A percentile compares a stretch with the other conserved stretches of the same genome.
Conservation (phyloP, 2,888 invertebrate species). For the Heliconius erato region DNA sequence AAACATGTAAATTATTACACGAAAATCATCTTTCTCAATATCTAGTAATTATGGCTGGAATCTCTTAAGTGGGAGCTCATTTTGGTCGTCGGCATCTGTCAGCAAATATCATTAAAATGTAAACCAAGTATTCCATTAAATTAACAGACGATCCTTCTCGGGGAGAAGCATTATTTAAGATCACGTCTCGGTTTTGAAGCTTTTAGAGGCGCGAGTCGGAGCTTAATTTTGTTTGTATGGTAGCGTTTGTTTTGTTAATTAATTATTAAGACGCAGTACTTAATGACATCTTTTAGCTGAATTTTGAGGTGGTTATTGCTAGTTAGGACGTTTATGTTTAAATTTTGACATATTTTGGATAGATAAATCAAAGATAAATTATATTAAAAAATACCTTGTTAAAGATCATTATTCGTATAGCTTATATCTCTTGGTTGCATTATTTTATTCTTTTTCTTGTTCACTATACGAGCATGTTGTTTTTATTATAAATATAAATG, state of each 20-base stretch:
- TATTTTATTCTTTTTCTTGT: too few species aligned
- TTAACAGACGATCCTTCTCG: conserved; percentile 40
- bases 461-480: too few species aligned
- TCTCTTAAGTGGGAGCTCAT: neutral
- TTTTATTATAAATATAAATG: too few species aligned
- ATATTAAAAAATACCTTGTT: too few species aligned
- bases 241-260: conserved; percentile 32
- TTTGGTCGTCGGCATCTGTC: conserved; percentile 3
- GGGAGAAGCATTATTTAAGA: conserved; percentile 52
- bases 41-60: neutral
- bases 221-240: conserved; percentile 38
- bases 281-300: neutral
- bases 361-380: too few species aligned
- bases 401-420: too few species aligned
- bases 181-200: conserved; percentile 50
- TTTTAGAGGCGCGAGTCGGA: conserved; percentile 38
- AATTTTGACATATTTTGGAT: neutral
- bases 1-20: neutral
- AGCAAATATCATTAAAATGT: conserved; percentile 40
- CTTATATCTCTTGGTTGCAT: too few species aligned
- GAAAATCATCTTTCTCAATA: neutral
- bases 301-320: neutral
- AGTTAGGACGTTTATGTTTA: neutral
- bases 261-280: neutral
- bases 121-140: conserved; percentile 43